Evolutionary conservation across 2,888 invertebrate genomes (phyloP).

Genomic region (Artemia sinica): DNA sequence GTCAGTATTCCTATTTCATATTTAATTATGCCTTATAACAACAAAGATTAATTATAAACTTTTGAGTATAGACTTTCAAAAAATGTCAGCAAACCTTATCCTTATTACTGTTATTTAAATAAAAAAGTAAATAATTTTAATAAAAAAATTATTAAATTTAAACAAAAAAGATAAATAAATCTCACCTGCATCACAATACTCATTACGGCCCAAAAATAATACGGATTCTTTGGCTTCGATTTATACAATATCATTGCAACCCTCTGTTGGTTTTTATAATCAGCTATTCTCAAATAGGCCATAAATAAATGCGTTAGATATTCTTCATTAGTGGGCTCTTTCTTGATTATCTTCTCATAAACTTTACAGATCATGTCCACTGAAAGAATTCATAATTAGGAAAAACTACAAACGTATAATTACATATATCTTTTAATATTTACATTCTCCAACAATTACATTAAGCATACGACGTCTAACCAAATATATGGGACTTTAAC

Average conservation of each 20-base stretch:
- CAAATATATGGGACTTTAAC: too few species aligned
- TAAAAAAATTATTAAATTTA: slow-evolving; percentile 28
- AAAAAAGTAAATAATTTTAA: slow-evolving; percentile 1
- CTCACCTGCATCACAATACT: slow-evolving; percentile 78
- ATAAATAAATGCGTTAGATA: slow-evolving; percentile 84
- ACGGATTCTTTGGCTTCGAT: slow-evolving; percentile 77
- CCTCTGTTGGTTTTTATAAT: slow-evolving; percentile 75
- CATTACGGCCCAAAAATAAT: slow-evolving; percentile 97
- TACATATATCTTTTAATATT: too few species aligned
- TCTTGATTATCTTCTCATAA: slow-evolving; percentile 72
- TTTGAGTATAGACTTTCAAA: too few species aligned
- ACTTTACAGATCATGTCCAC: slow-evolving; percentile 73
- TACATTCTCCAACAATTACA: too few species aligned
- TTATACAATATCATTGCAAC: slow-evolving; percentile 79
- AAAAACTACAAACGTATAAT: too few species aligned
- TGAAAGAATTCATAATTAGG: slow-evolving; percentile 38
- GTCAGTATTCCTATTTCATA: neutral
- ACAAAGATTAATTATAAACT: neutral
- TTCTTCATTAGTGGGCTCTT: slow-evolving; percentile 74
- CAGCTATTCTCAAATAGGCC: slow-evolving; percentile 73
- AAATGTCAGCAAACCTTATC: slow-evolving; percentile 16
- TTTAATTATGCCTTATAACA: neutral
- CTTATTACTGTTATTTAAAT: neutral
- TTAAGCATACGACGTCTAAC: too few species aligned
- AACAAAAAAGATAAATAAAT: slow-evolving; percentile 17